Evolutionary conservation across 2,797 vertebrate species (phyloP).

Genomic region (Artibeus jamaicensis): DNA sequence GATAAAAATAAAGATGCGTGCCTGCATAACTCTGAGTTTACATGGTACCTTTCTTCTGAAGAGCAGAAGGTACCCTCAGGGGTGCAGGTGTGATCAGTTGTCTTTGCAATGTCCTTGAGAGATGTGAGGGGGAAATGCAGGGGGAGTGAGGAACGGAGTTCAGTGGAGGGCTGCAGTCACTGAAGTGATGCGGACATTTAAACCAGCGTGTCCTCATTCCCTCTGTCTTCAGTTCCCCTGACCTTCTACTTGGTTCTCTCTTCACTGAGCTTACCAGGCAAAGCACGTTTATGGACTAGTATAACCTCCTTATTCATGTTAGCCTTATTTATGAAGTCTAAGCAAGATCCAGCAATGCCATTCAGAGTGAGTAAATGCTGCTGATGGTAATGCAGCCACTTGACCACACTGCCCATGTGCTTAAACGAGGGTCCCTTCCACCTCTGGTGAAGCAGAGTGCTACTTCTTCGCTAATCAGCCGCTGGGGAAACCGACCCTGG

Average conservation of each 20-base stretch:
- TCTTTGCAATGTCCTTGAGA: neutral
- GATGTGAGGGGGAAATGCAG: neutral
- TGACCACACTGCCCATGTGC: neutral
- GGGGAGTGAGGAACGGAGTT: neutral
- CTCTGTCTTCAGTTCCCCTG: neutral
- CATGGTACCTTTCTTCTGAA: neutral
- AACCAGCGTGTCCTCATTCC: neutral
- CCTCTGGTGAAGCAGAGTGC: conserved; percentile 22
- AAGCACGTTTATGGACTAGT: neutral
- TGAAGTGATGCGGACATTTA: neutral
- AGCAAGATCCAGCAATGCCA: neutral
- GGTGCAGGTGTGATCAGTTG: neutral
- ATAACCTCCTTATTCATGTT: neutral
- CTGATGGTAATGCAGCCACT: neutral
- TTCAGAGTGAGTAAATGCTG: neutral
- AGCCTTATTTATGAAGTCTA: neutral
- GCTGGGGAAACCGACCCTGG: conserved; percentile 86
- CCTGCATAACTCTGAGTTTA: neutral
- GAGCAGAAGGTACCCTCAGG: neutral
- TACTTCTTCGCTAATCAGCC: neutral
- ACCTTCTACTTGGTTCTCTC: neutral
- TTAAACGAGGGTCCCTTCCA: neutral
- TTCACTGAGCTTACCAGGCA: neutral
- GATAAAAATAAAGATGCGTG: neutral
- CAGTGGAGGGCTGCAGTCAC: neutral